Evolutionary conservation across 2,797 vertebrate genomes (phyloP).

Genomic region (Gymnoscopelus microlampas): DNA sequence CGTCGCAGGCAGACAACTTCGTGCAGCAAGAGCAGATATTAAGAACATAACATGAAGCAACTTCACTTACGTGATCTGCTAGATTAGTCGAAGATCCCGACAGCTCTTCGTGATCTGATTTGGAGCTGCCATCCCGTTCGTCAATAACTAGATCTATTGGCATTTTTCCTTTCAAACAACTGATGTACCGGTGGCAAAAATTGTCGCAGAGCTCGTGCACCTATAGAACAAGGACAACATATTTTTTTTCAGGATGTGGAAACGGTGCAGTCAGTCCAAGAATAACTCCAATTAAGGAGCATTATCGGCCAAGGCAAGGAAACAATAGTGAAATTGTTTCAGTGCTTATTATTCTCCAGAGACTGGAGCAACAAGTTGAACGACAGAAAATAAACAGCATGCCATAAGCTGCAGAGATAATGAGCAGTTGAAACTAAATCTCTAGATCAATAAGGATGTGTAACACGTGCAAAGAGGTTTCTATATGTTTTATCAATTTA

Average conservation of each 20-base stretch:
- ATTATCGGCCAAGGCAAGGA: slow-evolving; percentile 88
- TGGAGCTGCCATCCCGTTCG: slow-evolving; percentile 98
- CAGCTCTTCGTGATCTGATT: slow-evolving; percentile 98
- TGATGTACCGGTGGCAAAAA: slow-evolving; percentile 99
- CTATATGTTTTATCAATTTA: slow-evolving; percentile 47
- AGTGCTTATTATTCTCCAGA: slow-evolving; percentile 91
- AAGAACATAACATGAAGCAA: slow-evolving; percentile 34
- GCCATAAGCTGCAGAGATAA: slow-evolving; percentile 63
- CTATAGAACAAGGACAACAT: slow-evolving; percentile 80
- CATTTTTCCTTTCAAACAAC: slow-evolving; percentile 99
- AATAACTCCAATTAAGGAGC: slow-evolving; percentile 88
- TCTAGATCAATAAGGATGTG: slow-evolving; percentile 68
- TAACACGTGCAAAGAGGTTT: slow-evolving; percentile 53
- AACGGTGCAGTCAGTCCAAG: slow-evolving; percentile 81
- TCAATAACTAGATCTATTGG: slow-evolving; percentile 99
- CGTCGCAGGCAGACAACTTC: slow-evolving; percentile 8
- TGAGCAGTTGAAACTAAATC: slow-evolving; percentile 77
- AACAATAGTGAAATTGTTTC: slow-evolving; percentile 96
- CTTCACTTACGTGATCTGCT: slow-evolving; percentile 96
- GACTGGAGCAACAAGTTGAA: slow-evolving; percentile 95
- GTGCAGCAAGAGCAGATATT: slow-evolving; percentile 1
- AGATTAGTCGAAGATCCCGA: slow-evolving; percentile 99
- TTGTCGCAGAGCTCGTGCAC: slow-evolving; percentile 99
- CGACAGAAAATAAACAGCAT: slow-evolving; percentile 70
- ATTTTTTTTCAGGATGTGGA: slow-evolving; percentile 72